Evolutionary conservation across 1,140 invertebrate genomes (phyloP), one percentile per base, ranked within the genome.

Genomic region (Panagrolaimus sp.): DNA sequence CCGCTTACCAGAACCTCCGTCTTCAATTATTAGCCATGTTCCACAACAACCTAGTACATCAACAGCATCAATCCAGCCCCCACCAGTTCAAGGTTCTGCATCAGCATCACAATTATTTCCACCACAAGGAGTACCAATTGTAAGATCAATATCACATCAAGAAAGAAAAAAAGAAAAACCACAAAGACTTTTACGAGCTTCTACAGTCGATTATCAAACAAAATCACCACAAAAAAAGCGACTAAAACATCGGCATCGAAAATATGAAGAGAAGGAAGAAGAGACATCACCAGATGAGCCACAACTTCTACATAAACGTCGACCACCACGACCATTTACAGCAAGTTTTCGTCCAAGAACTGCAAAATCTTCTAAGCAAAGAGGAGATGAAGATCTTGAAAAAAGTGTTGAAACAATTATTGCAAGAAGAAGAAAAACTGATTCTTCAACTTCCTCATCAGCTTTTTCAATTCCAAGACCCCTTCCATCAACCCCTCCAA

Each of bases 341-440:
- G 16, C 51, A 20, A 23, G 27, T 25, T 11, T 11, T 16, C 27
- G 51, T n/a, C 20, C 20, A 16, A 13, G 27, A 57, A 13, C 11
- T 20, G 51, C 51, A 20, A 27, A 57, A 27, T 20, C 20, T 11
- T 11, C 27, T 16, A 7, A 16, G 9, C 51, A 57, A 57, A 27
- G 51, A 57, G 51, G 27, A 57, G 16, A 57, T 27, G 51, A 57
- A 16, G 51, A 57, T 25, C n/a, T 57, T 9, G 20, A 57, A 25
- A 27, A 57, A 57, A 25, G 20, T 20, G 51, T 57, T 13, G 51
- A 57, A 57, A 57, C 51, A 7, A 57, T 57, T 57, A 57, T 57
- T 16, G 51, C 51, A 0, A 57, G 51, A 27, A 38, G 31, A 38
- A 38, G 31, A 38, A 38, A 38, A 38, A 38, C 31, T 38, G 31